Base-by-base conservation (phyloP, 2,113 vertebrate genomes). In the Melanotaenia duboulayi region DNA sequence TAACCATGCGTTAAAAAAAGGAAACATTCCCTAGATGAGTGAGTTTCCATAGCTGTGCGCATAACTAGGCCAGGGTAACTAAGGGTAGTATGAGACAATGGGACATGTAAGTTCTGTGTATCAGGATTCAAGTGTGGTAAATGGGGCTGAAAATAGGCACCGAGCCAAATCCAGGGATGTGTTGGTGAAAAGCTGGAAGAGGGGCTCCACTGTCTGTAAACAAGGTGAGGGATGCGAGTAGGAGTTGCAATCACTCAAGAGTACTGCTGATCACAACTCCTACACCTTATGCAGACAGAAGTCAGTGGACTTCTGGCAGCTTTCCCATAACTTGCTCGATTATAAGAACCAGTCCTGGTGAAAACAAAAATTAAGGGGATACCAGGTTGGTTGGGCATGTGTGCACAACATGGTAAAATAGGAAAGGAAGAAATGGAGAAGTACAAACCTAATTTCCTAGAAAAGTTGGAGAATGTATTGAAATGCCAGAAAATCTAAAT, bases 21-120 rank as follows among this genome's bases (percentile, higher is more conserved):
- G 51, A 74, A 84, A 80, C 55, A 60, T 65, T 75, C 52, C 39
- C 32, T 48, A 62, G 71, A 76, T 58, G 71, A 82, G 64, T 55
- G 54, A 46, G 46, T 71, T 83, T 79, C 62, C 25, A 11, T 58
- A 62, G 60, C 58, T 57, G 67, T 23, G 17, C 14, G n/a, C 23
- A 16, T 62, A 54, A 46, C 16, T 1, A 35, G 22, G 49, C 44
- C 28, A 48, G 67, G 57, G 42, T 72, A 80, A 76, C 48, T 23
- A 70, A 64, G 69, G 73, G 64, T 78, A 75, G 67, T 58, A 22
- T 32, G 71, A 74, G 37, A 74, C 50, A 35, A 72, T 57, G 61
- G 25, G 81, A 44, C 23, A 46, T 57, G 39, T 20, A 61, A 52
- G 54, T 69, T 17, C 50, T 13, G 28, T 3, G 13, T 24, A 57